Evolutionary conservation across 2,888 invertebrate genomes (phyloP), one percentile per base, ranked within the genome.

Genomic region (Prostheceraeus crozeri): DNA sequence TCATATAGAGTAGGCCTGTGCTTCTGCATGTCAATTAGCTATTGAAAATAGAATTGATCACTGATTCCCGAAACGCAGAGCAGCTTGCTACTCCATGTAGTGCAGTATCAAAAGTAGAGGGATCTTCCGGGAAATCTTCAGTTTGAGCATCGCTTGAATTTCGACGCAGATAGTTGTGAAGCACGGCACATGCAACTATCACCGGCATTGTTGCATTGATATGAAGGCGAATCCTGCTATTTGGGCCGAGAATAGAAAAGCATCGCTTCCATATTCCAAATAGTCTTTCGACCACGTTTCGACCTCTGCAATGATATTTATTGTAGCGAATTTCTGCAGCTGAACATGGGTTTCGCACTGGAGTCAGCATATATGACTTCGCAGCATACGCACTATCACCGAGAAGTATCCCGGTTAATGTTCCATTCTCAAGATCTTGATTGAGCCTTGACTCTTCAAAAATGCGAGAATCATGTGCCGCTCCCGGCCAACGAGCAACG

Each of bases 131-230:
- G n/a, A n/a, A n/a, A n/a, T n/a, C n/a, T n/a, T n/a, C n/a, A n/a
- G n/a, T n/a, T n/a, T n/a, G n/a, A n/a, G n/a, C n/a, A n/a, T n/a
- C n/a, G n/a, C n/a, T n/a, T n/a, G n/a, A n/a, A n/a, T n/a, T n/a
- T n/a, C n/a, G n/a, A n/a, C n/a, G n/a, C n/a, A n/a, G n/a, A n/a
- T n/a, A n/a, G n/a, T 40, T 40, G 19, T n/a, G 40, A 40, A 40
- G 40, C 16, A 40, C 40, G 19, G 40, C 40, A 40, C 40, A 40
- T 40, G 40, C 40, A 16, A 40, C 40, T 16, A 40, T 40, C 40
- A 40, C 40, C 4, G 40, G 19, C n/a, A 16, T 14, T 16, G 19
- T 40, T 23, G 40, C 19, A 40, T 14, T 16, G 6, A 40, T 16
- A 16, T 40, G 14, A 16, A 40, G n/a, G 14, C 40, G 40, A 40